Conservation (phyloP, 2,888 invertebrate genomes). For the Limnephilus marmoratus region DNA sequence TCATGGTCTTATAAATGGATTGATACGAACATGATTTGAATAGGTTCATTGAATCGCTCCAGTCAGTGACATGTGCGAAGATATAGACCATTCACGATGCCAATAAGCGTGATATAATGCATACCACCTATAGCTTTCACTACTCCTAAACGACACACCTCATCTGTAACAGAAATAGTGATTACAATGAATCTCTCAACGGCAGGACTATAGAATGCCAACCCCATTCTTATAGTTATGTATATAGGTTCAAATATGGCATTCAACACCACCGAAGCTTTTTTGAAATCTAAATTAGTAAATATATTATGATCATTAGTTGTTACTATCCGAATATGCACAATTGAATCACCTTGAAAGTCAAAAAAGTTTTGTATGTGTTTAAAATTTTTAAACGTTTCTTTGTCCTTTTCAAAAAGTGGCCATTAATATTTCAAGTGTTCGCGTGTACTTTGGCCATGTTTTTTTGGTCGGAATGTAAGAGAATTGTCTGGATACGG, state of each 20-base stretch:
- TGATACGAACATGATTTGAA: background rate
- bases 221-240: background rate
- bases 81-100: background rate
- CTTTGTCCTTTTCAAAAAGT: conserved; percentile 32
- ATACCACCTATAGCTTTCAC: background rate
- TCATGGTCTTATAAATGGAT: background rate
- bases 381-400: background rate
- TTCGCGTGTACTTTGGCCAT: background rate
- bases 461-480: conserved; percentile 27
- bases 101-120: background rate
- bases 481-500: conserved; percentile 32
- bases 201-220: background rate
- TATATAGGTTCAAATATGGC: background rate
- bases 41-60: background rate
- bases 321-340: background rate
- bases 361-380: conserved; percentile 4
- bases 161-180: background rate
- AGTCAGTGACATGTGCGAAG: background rate
- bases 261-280: background rate
- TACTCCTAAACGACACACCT: too few relatives aligned
- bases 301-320: background rate
- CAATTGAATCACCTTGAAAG: conserved; percentile 44
- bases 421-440: conserved; percentile 43
- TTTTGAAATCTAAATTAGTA: background rate
- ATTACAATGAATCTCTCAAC: background rate